A percentile compares a stretch with the other conserved stretches of the same genome.
These are phyloP conservation scores for Onychomys torridus DNA, from an alignment of 2,797 vertebrate species.

Conservation along the genomic window DNA sequence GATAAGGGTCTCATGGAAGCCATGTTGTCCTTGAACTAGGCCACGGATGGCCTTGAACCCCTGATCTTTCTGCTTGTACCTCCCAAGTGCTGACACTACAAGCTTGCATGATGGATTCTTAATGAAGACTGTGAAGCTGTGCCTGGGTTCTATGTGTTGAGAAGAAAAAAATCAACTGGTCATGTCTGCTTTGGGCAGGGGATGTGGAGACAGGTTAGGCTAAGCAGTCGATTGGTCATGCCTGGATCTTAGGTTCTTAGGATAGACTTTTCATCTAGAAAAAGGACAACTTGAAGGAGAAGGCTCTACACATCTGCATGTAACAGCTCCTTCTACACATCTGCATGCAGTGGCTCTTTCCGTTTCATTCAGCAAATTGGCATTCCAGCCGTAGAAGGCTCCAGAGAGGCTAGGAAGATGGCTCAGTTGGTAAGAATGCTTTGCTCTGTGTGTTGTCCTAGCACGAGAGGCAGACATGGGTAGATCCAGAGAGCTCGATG, in stretches of 20 bases:
- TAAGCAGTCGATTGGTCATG: not conserved
- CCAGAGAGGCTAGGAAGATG: not conserved
- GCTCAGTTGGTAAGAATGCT: not conserved
- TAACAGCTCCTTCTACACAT: not conserved
- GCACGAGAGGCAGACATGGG: not conserved
- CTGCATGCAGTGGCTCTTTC: not conserved
- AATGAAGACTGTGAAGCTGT: not conserved
- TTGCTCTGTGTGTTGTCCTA: not conserved
- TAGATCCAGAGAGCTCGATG: not conserved
- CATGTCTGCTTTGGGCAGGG: conserved; percentile 2
- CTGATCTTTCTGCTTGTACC: not conserved
- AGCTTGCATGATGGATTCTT: not conserved
- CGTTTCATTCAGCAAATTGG: conserved; percentile 24
- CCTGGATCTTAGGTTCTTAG: not conserved
- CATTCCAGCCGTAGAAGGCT: conserved; percentile 1
- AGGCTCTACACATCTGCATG: not conserved
- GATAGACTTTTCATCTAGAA: not conserved
- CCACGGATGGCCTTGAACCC: not conserved
- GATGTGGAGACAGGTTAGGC: not conserved
- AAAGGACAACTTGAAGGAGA: not conserved
- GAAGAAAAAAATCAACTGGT: not conserved
- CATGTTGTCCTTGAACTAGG: not conserved
- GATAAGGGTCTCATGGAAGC: not conserved
- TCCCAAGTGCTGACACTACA: not conserved
- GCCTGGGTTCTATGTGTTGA: not conserved